phyloP scores from a whole-genome alignment of 2,113 vertebrate genomes.

The Gymnogyps californianus region DNA sequence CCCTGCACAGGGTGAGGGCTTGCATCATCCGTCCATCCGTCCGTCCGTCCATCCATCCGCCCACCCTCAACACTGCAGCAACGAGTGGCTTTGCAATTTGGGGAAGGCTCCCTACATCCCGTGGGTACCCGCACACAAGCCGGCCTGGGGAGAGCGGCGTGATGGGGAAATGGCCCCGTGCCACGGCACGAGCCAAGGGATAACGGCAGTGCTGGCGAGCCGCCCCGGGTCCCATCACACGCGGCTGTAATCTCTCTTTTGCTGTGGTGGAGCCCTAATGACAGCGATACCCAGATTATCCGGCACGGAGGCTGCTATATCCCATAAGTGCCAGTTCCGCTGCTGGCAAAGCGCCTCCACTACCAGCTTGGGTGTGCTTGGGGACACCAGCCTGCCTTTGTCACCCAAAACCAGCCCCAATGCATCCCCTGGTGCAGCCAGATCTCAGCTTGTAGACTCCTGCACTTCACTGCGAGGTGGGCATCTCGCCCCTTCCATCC shows the following conservation, averaged over 20 bases:
- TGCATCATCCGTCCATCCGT: fast-evolving
- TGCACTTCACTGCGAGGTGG: not conserved
- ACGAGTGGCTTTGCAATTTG: not conserved
- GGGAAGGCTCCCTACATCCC: not conserved
- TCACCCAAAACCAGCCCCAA: not conserved
- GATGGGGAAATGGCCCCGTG: not conserved
- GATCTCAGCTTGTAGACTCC: not conserved
- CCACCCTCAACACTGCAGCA: not conserved
- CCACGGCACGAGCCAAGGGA: not conserved
- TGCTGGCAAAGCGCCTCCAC: not conserved
- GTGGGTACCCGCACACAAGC: fast-evolving
- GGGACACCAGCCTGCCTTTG: not conserved
- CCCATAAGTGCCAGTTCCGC: not conserved
- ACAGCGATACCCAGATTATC: not conserved
- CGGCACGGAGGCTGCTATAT: fast-evolving
- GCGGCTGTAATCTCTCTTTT: not conserved
- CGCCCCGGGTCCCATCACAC: not conserved
- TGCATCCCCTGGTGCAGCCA: not conserved
- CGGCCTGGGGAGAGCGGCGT: fast-evolving
- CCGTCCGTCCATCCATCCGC: fast-evolving
- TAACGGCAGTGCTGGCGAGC: not conserved
- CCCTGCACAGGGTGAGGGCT: not conserved
- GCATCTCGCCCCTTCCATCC: not conserved
- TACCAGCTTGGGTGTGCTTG: not conserved
- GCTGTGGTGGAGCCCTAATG: not conserved